These are phyloP conservation scores for Tarsius wallacei DNA, from an alignment of 2,797 vertebrate species.

Conservation along the genomic window DNA sequence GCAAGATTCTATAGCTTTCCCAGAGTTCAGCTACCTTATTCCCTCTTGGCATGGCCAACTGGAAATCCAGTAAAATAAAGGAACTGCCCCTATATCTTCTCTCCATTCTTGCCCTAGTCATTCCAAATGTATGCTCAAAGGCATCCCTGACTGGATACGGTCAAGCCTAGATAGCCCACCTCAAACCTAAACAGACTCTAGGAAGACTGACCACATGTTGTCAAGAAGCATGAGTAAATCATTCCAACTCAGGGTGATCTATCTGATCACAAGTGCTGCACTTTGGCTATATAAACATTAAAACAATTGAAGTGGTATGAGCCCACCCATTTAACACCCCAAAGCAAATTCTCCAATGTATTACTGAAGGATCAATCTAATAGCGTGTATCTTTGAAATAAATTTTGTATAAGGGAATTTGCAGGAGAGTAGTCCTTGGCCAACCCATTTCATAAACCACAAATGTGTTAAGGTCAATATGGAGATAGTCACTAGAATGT, in stretches of 20 bases:
- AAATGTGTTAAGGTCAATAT: conserved; percentile 11
- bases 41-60: neutral
- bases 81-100: neutral
- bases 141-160: neutral
- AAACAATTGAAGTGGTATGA: neutral
- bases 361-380: neutral
- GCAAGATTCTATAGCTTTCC: neutral
- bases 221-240: neutral
- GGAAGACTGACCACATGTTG: neutral
- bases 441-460: conserved; percentile 42
- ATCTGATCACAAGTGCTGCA: neutral
- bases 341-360: neutral
- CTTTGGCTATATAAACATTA: neutral
- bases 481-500: neutral
- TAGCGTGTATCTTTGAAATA: conserved; percentile 12
- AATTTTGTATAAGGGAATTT: conserved; percentile 44
- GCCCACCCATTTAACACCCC: neutral
- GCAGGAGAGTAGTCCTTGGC: neutral
- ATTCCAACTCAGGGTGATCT: neutral
- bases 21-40: neutral
- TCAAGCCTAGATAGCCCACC: neutral
- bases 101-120: neutral
- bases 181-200: conserved; percentile 7
- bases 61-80: conserved; percentile 29
- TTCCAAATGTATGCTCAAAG: neutral